These are phyloP conservation scores for Labroides dimidiatus DNA, from an alignment of 2,797 vertebrate genomes.

Conservation along the genomic window DNA sequence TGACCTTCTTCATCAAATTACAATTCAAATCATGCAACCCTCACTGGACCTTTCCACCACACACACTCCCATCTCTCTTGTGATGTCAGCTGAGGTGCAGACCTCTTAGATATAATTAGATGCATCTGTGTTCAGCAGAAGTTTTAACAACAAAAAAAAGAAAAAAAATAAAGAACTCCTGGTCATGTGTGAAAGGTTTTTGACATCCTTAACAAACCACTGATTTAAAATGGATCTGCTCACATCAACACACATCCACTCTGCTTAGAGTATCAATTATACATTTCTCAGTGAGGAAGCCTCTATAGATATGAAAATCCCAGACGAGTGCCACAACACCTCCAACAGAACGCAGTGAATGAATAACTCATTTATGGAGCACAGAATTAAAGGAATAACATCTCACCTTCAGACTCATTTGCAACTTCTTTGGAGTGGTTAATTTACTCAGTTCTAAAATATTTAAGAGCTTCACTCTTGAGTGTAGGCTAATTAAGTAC, in stretches of 20 bases:
- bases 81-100: background rate
- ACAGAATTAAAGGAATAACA: constrained; percentile 6
- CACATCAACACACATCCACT: background rate
- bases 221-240: constrained; percentile 13
- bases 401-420: constrained; percentile 3
- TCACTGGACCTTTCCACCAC: constrained; percentile 9
- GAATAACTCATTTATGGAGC: background rate
- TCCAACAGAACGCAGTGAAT: constrained; percentile 1
- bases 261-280: constrained; percentile 12
- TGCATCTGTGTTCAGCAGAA: background rate
- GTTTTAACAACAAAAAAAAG: too few relatives aligned
- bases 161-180: background rate
- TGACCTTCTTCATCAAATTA: constrained; percentile 29
- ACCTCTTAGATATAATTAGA: constrained; percentile 3
- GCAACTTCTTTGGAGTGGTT: constrained; percentile 24
- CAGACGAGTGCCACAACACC: background rate
- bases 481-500: constrained; percentile 19
- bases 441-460: constrained; percentile 20
- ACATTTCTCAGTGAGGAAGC: constrained; percentile 2
- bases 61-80: background rate
- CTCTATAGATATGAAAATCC: constrained; percentile 6
- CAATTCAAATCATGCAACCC: constrained; percentile 30
- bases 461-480: constrained; percentile 19
- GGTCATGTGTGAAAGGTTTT: too few relatives aligned
- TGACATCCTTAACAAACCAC: background rate